A percentile compares a stretch with the other conserved stretches of the same genome.
These are phyloP conservation scores for Phyllopteryx taeniolatus DNA, from an alignment of 2,113 vertebrate species.

Conservation along the genomic window DNA sequence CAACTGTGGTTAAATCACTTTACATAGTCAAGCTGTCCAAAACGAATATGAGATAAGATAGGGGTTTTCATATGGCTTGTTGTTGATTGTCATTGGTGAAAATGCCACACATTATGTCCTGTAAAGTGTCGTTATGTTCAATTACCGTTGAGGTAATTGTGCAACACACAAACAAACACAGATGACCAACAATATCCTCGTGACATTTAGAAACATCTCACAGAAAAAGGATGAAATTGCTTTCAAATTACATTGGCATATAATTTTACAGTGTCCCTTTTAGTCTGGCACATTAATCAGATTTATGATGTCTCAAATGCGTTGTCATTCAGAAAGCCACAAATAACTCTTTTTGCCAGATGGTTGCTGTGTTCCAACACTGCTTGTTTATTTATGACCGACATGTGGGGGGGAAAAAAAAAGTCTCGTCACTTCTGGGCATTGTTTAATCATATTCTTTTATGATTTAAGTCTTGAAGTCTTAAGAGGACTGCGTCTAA, in stretches of 20 bases:
- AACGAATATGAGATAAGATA: not conserved
- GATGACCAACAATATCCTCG: conserved; percentile 24
- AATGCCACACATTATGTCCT: conserved; percentile 41
- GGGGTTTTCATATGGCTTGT: conserved; percentile 4
- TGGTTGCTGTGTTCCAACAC: conserved; percentile 25
- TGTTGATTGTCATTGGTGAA: conserved; percentile 24
- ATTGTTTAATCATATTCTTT: conserved; percentile 47
- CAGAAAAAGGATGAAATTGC: conserved; percentile 13
- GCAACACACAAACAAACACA: conserved; percentile 22
- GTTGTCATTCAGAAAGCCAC: conserved; percentile 23
- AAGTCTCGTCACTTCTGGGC: conserved; percentile 34
- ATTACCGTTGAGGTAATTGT: conserved; percentile 37
- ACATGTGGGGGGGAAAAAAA: conserved; percentile 18
- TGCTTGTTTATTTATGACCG: conserved; percentile 43
- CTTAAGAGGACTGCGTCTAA: conserved; percentile 33
- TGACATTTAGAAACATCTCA: conserved; percentile 44
- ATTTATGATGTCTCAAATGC: conserved; percentile 33
- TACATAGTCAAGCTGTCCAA: not conserved
- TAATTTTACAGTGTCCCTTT: conserved; percentile 31
- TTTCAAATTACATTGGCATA: conserved; percentile 34
- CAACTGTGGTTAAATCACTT: not conserved
- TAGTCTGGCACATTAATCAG: conserved; percentile 30
- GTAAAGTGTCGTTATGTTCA: conserved; percentile 37
- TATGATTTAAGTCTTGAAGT: conserved; percentile 40
- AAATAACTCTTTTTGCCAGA: conserved; percentile 30